These are phyloP conservation scores for Pterobdella sp. DNA, from an alignment of 2,888 invertebrate species.

Conservation along the genomic window DNA sequence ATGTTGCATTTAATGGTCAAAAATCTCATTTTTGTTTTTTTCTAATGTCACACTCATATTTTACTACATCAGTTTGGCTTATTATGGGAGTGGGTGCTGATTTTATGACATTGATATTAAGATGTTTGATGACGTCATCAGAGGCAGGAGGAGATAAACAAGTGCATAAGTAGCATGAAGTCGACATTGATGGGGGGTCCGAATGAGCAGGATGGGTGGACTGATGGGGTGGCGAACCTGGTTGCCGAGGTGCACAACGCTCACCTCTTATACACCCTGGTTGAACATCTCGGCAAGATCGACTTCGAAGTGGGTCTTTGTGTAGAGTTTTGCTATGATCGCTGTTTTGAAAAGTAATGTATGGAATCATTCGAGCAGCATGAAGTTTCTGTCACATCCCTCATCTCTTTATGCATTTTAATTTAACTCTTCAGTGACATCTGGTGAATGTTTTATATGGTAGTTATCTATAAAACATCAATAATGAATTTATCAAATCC, in stretches of 20 bases:
- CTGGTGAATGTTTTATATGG: too few species aligned
- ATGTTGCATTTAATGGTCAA: too few species aligned
- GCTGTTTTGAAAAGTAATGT: background rate
- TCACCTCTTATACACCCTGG: slow-evolving; percentile 80
- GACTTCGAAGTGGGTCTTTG: slow-evolving; percentile 62
- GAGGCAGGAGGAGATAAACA: slow-evolving; percentile 80
- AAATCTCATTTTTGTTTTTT: background rate
- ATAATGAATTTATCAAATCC: background rate
- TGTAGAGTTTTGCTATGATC: background rate
- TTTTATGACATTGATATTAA: background rate
- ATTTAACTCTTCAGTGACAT: too few species aligned
- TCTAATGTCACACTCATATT: background rate
- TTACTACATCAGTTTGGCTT: background rate
- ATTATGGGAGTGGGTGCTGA: background rate
- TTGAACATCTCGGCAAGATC: slow-evolving; percentile 68
- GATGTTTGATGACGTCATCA: background rate
- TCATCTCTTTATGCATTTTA: too few species aligned
- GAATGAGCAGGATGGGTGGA: slow-evolving; percentile 73
- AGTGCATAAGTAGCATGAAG: slow-evolving; percentile 88
- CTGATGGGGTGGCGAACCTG: slow-evolving; percentile 46
- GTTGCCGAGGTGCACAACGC: slow-evolving; percentile 88
- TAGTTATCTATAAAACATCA: background rate
- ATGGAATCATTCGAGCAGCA: background rate
- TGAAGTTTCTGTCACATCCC: background rate
- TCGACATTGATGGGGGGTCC: slow-evolving; percentile 92